Evolutionary conservation across 2,797 vertebrate species (phyloP), one percentile per base, ranked within the genome.

Genomic region (Tokudaia muenninki): DNA sequence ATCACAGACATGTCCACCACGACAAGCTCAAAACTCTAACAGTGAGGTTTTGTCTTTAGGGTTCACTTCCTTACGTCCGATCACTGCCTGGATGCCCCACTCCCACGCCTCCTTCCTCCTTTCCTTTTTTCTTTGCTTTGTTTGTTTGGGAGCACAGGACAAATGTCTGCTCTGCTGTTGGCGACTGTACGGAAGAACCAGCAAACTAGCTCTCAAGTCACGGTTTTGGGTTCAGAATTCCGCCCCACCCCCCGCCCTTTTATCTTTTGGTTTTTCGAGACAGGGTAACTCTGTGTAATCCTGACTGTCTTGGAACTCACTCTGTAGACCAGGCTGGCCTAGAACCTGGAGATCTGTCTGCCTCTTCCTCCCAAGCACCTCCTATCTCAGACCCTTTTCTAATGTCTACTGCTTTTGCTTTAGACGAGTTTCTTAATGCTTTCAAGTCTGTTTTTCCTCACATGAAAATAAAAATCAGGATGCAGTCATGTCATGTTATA

Each of bases 391-490:
- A 44, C 6, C 52, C 44, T 92, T 26, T 86, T 79, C 50, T 55
- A 61, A 82, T 12, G 61, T 10, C 50, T 70, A 81, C 29, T 93
- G 26, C 67, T 91, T 90, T 80, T 91, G 77, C 55, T 9, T 74
- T 41, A 41, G 67, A 83, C 47, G 83, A 57, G 2, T 80, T 96
- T 91, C 57, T 92, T 74, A 93, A 87, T 52, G 7, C 90, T 26
- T 57, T 21, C 47, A 77, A 94, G 2, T 6, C 80, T 94, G 83
- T 7, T 72, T 95, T 89, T 84, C 41, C 72, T 97, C 37, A 78
- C 31, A 11, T 84, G 59, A 94, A 95, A 90, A 87, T 57, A 21
- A 19, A n/a, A 82, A 17, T 26, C 9, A 80, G 59, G 31, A 34
- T 50, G 34, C 61, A 65, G 50, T 21, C 59, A 17, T 24, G n/a